Evolutionary conservation across 2,888 invertebrate species (phyloP).

Genomic region (Drosophila percnosoma): DNA sequence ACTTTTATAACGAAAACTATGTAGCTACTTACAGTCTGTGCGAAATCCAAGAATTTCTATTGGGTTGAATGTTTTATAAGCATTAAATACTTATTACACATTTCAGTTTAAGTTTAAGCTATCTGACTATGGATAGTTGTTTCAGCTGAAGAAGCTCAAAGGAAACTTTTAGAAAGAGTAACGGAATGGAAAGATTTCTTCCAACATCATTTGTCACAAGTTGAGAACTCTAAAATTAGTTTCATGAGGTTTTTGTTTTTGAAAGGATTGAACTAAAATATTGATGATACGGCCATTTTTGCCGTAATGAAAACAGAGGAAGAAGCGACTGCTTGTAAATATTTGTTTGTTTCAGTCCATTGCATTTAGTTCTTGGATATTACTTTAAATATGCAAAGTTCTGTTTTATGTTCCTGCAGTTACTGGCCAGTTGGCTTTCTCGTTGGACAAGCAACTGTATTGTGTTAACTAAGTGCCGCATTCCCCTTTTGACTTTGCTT

Average conservation of each 20-base stretch:
- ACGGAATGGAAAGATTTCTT: not conserved
- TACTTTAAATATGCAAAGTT: constrained; percentile 69
- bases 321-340: not conserved
- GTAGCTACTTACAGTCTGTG: not conserved
- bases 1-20: too few relatives aligned
- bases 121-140: not conserved
- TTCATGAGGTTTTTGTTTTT: not conserved
- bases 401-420: constrained; percentile 57
- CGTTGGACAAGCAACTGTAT: constrained; percentile 17
- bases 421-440: constrained; percentile 35
- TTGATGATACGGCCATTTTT: not conserved
- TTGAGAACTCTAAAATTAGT: not conserved
- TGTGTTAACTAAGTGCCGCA: constrained; percentile 43
- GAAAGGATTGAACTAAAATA: not conserved
- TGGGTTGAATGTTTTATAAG: too few relatives aligned
- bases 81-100: not conserved
- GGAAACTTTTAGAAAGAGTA: constrained; percentile 36
- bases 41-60: not conserved
- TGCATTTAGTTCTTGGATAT: constrained; percentile 39
- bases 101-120: not conserved
- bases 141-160: constrained; percentile 29
- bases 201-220: not conserved
- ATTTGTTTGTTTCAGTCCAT: constrained; percentile 18
- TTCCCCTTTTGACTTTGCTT: constrained; percentile 43
- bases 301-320: not conserved